Conservation (phyloP, 2,113 vertebrate species). For the Acrocephalus kingi region DNA sequence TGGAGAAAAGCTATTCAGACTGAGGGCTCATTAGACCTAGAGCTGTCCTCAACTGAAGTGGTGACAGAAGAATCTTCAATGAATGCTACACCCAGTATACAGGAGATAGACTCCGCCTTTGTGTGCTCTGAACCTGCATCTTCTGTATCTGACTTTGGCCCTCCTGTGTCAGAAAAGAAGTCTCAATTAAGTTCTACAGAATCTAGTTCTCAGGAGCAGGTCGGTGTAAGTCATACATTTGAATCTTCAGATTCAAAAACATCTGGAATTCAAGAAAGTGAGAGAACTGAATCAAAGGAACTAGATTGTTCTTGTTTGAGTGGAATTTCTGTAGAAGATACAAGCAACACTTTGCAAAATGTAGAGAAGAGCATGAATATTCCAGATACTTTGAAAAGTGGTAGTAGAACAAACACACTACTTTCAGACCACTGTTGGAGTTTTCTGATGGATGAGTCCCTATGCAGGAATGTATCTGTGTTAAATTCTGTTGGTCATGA, state of each 20-base stretch:
- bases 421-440: neutral
- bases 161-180: neutral
- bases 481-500: neutral
- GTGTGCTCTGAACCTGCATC: neutral
- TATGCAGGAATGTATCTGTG: neutral
- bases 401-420: neutral
- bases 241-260: neutral
- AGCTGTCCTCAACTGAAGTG: neutral
- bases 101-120: neutral
- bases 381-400: neutral
- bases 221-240: neutral
- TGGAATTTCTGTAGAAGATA: neutral
- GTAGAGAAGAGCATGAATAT: neutral
- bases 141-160: neutral
- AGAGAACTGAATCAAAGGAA: neutral
- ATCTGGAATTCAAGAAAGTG: neutral
- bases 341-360: neutral
- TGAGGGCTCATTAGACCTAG: neutral
- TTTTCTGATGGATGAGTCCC: neutral
- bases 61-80: neutral
- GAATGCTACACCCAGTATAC: neutral
- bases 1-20: slow-evolving; percentile 72
- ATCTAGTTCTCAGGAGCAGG: neutral
- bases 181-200: neutral
- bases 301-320: neutral